Conservation (phyloP, 2,888 invertebrate species). For the Calameuta idolon region DNA sequence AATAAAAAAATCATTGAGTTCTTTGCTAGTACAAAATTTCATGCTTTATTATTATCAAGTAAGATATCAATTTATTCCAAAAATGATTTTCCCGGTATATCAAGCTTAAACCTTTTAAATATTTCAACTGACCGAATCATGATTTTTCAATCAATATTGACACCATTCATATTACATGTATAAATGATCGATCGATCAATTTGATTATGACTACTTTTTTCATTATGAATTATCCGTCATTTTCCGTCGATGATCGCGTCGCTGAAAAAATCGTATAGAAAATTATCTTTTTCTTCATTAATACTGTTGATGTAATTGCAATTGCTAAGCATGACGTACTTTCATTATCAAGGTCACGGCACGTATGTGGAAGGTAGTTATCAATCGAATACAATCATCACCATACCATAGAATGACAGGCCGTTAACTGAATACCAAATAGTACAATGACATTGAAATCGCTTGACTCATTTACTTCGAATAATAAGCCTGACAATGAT, state of each 20-base stretch:
- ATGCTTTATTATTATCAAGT: too few species aligned
- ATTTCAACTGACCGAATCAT: not conserved
- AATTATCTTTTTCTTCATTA: not conserved
- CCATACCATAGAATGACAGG: not conserved
- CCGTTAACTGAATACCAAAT: not conserved
- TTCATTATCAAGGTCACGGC: not conserved
- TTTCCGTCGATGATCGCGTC: not conserved
- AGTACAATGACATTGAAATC: not conserved
- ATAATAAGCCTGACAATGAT: not conserved
- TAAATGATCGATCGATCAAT: not conserved
- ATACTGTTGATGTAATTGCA: not conserved
- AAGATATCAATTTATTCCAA: not conserved
- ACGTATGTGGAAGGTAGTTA: not conserved
- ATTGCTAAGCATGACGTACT: not conserved
- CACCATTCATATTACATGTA: too few species aligned
- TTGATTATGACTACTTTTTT: not conserved
- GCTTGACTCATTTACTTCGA: not conserved
- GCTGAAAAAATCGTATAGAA: not conserved
- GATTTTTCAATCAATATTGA: too few species aligned
- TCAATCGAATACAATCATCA: not conserved
- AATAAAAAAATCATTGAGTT: not conserved
- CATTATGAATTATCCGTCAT: not conserved
- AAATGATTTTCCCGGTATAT: not conserved
- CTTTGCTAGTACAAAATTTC: not conserved
- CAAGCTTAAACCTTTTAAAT: not conserved